Conservation (phyloP, 2,888 invertebrate species). For the Acanthosoma haemorrhoidale region DNA sequence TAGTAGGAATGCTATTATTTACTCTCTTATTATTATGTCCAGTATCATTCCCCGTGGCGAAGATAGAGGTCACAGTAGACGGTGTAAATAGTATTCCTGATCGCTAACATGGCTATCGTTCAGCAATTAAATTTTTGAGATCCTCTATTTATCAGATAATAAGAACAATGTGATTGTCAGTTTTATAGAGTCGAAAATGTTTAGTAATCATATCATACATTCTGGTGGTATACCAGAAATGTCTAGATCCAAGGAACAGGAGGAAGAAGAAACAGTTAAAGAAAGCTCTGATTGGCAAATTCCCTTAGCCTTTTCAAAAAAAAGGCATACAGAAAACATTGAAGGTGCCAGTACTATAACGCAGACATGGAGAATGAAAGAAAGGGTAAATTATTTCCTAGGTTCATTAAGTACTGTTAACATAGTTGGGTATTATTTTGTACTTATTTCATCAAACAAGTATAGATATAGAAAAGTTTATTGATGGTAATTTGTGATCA, state of each 20-base stretch:
- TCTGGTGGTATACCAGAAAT: background rate
- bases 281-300: constrained; percentile 56
- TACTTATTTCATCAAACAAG: background rate
- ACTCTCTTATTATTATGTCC: background rate
- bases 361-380: constrained; percentile 88
- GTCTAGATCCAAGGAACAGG: constrained; percentile 23
- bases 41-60: too few relatives aligned
- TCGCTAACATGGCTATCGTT: constrained; percentile 12
- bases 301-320: constrained; percentile 66
- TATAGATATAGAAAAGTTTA: too few relatives aligned
- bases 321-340: constrained; percentile 67
- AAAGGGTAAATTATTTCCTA: constrained; percentile 57
- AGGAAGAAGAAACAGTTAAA: constrained; percentile 28
- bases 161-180: background rate
- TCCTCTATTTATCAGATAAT: too few relatives aligned
- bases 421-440: background rate
- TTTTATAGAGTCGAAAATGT: background rate
- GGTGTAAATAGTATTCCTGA: background rate
- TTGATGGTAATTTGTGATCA: too few relatives aligned
- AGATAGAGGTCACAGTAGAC: background rate
- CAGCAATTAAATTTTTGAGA: background rate
- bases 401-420: too few relatives aligned
- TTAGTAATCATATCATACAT: background rate
- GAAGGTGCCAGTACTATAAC: constrained; percentile 60
- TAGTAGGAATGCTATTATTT: background rate